A percentile compares a stretch with the other conserved stretches of the same genome.
Evolutionary conservation across 2,113 vertebrate species (phyloP).

Genomic region (Erinaceus europaeus): DNA sequence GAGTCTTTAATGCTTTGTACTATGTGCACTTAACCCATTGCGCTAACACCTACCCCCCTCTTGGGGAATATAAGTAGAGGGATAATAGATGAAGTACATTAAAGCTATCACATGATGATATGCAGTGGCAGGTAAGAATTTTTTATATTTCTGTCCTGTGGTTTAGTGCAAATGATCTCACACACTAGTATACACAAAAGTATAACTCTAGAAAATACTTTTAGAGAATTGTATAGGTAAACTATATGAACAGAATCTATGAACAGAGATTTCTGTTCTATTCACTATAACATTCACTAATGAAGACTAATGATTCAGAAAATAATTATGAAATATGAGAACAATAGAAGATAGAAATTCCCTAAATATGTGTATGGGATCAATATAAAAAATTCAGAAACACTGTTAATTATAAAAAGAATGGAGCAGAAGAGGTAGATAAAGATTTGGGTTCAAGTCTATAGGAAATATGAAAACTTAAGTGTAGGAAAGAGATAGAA

Average conservation of each 20-base stretch:
- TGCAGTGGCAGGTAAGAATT: neutral
- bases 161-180: neutral
- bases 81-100: neutral
- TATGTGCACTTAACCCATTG: no score
- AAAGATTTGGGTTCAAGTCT: neutral
- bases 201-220: neutral
- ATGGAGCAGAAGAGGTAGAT: neutral
- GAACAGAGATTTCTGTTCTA: neutral
- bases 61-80: no score
- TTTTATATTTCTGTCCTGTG: neutral
- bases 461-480: neutral
- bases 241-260: neutral
- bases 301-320: neutral
- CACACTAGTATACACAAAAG: neutral
- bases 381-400: neutral
- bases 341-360: neutral
- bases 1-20: no score
- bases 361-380: neutral
- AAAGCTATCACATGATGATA: neutral
- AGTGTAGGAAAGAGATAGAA: neutral
- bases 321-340: neutral
- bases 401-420: neutral
- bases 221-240: neutral
- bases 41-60: no score
- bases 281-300: neutral